Evolutionary conservation across 2,888 invertebrate species (phyloP).

Genomic region (Meta bourneti): DNA sequence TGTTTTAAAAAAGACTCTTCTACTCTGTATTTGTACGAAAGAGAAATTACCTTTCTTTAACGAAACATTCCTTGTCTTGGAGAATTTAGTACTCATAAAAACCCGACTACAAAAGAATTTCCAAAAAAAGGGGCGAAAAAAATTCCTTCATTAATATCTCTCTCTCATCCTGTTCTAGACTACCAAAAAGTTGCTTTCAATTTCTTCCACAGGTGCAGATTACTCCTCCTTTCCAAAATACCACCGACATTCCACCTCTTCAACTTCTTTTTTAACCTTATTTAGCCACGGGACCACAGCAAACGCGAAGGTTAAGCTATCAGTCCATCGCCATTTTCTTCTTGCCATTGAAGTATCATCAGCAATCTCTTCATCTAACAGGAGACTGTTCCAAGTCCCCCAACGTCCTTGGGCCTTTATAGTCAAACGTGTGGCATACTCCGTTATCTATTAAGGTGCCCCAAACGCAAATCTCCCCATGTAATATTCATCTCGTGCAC

Average conservation of each 20-base stretch:
- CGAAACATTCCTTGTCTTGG: too few relatives aligned
- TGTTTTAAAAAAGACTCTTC: too few relatives aligned
- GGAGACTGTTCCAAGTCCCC: background rate
- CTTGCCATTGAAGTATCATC: conserved; percentile 5
- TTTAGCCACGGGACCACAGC: background rate
- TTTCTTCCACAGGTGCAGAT: too few relatives aligned
- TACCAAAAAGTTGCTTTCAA: too few relatives aligned
- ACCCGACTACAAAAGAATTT: too few relatives aligned
- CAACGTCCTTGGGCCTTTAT: conserved; percentile 28
- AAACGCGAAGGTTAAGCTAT: background rate
- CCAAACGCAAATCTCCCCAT: background rate
- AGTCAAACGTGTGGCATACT: background rate
- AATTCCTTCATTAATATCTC: too few relatives aligned
- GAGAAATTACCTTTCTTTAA: too few relatives aligned
- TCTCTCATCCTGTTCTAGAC: too few relatives aligned
- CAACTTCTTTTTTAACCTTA: background rate
- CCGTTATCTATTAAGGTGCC: background rate
- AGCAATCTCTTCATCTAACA: conserved; percentile 6
- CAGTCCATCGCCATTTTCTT: background rate
- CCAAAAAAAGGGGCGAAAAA: too few relatives aligned
- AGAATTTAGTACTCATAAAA: too few relatives aligned
- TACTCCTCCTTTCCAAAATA: background rate
- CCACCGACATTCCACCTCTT: background rate
- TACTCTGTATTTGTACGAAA: too few relatives aligned
- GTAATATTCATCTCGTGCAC: background rate